These are phyloP conservation scores for Sandelia bainsii DNA, from an alignment of 2,797 vertebrate genomes.

Conservation along the genomic window DNA sequence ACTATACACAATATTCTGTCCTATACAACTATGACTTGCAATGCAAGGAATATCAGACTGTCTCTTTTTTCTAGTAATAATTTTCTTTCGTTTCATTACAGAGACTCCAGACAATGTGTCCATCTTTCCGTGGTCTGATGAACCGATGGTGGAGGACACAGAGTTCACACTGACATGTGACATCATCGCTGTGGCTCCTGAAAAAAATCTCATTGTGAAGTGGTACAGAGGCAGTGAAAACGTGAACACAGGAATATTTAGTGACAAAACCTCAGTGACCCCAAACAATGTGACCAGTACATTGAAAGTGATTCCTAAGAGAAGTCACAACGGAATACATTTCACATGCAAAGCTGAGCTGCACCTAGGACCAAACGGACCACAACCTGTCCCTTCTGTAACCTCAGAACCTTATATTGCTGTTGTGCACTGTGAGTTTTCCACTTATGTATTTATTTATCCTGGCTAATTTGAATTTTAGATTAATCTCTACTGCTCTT, in stretches of 20 bases:
- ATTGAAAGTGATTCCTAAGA: not conserved
- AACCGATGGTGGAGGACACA: conserved; percentile 40
- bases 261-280: fast-evolving
- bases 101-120: conserved; percentile 52
- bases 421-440: conserved; percentile 44
- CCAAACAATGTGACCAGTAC: not conserved
- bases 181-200: conserved; percentile 66
- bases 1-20: not conserved
- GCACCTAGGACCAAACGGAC: conserved; percentile 54
- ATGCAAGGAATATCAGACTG: no score
- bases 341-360: conserved; percentile 70
- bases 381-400: not conserved
- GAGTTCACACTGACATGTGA: conserved; percentile 51
- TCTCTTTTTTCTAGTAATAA: not conserved
- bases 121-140: not conserved
- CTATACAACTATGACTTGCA: no score
- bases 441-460: not conserved
- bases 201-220: conserved; percentile 50
- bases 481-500: not conserved
- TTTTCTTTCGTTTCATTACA: conserved; percentile 40
- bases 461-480: no score
- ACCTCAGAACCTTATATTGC: conserved; percentile 34
- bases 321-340: conserved; percentile 22
- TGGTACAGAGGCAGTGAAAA: conserved; percentile 60
- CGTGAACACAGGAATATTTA: fast-evolving